Evolutionary conservation across 2,888 invertebrate genomes (phyloP).

Genomic region (Pseudeuparius sepicola): DNA sequence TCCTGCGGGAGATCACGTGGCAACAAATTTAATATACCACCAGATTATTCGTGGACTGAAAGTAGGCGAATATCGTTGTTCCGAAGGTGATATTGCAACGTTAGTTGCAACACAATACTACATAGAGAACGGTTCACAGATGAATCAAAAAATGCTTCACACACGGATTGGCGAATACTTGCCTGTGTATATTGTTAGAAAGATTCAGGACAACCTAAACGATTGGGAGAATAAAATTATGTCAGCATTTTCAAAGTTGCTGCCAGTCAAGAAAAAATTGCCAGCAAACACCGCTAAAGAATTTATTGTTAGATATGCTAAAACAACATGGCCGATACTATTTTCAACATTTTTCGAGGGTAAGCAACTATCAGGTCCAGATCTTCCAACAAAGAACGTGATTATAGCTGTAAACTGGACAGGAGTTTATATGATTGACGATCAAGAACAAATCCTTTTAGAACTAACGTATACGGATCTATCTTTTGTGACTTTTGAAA

Average conservation of each 20-base stretch:
- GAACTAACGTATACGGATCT: conserved; percentile 84
- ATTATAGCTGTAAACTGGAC: conserved; percentile 93
- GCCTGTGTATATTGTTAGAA: conserved; percentile 59
- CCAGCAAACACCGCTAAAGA: conserved; percentile 68
- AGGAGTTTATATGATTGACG: conserved; percentile 86
- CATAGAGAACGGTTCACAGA: conserved; percentile 62
- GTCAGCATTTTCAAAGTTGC: conserved; percentile 60
- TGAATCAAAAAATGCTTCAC: conserved; percentile 59
- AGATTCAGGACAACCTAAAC: conserved; percentile 36
- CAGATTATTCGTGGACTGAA: conserved; percentile 76
- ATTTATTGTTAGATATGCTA: conserved; percentile 81
- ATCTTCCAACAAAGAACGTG: conserved; percentile 58
- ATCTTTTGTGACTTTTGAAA: conserved; percentile 57
- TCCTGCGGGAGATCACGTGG: conserved; percentile 66
- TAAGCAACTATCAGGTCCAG: conserved; percentile 61
- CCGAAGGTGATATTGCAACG: conserved; percentile 78
- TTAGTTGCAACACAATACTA: conserved; percentile 87
- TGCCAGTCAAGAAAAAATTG: conserved; percentile 58
- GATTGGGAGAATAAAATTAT: conserved; percentile 66
- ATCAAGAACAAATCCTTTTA: conserved; percentile 80
- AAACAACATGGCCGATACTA: conserved; percentile 86
- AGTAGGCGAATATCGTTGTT: conserved; percentile 84
- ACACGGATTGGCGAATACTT: conserved; percentile 68
- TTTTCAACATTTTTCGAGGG: conserved; percentile 94
- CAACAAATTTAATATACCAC: conserved; percentile 82